These are phyloP conservation scores for Pristionchus fissidentatus DNA, from an alignment of 2,888 invertebrate genomes.

Conservation along the genomic window DNA sequence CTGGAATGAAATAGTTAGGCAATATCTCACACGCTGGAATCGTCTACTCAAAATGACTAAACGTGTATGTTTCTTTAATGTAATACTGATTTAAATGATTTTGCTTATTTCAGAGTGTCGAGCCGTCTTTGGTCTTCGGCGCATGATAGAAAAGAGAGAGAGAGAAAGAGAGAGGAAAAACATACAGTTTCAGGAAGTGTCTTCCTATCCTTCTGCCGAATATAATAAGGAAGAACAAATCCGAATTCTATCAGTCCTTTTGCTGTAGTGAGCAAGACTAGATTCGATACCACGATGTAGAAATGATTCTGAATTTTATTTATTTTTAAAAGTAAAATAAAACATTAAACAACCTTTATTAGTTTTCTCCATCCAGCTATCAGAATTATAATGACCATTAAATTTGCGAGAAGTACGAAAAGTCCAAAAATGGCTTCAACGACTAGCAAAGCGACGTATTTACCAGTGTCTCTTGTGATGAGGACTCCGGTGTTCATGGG, in stretches of 20 bases:
- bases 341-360: neutral
- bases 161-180: too few species aligned
- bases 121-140: too few species aligned
- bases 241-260: neutral
- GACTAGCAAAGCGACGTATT: neutral
- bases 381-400: neutral
- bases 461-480: neutral
- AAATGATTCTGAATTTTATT: neutral
- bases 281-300: neutral
- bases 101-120: too few species aligned
- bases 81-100: too few species aligned
- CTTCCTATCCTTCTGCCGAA: neutral
- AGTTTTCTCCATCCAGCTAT: neutral
- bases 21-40: too few species aligned
- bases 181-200: too few species aligned
- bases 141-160: too few species aligned
- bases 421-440: neutral
- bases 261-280: neutral
- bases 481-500: too few species aligned
- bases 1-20: neutral
- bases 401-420: neutral
- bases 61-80: too few species aligned
- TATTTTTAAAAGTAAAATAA: neutral
- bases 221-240: conserved; percentile 2
- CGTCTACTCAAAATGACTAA: too few species aligned